Base-by-base conservation (phyloP, 2,113 vertebrate genomes). In the Phocoena sinus region DNA sequence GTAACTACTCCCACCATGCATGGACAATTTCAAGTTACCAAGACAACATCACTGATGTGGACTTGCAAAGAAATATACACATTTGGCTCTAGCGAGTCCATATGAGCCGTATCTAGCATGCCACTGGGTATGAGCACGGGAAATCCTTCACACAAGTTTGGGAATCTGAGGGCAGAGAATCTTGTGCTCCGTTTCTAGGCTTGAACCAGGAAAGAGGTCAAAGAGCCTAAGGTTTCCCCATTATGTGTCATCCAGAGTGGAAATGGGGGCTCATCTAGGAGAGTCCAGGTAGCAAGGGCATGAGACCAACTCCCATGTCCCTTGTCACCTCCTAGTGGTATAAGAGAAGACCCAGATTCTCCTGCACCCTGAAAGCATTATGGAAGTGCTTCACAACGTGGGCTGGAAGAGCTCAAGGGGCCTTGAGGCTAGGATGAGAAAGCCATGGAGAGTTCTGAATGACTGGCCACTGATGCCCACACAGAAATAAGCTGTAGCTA, bases 1-100 rank as follows among this genome's bases (percentile, higher is more conserved):
- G 25, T 85, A 91, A 96, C 83, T 82, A 80, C 31, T 83, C 47
- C 92, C 47, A 60, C 25, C 10, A 47, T 56, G 53, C 23, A 47
- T 50, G 63, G 79, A 50, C 82, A 77, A 31, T 89, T 91, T 96
- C 82, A 96, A 95, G 47, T 91, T 91, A 38, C 65, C 83, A 79
- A 74, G 86, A 79, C 89, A 76, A 84, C 33, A 83, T 85, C 79
- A 93, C 41, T 86, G 82, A 93, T 60, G 44, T 36, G 38, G 56
- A 86, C 65, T 18, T 96, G 47, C 63, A 94, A 86, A 93, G 70
- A 26, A n/a, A 77, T 14, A 47, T 3, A 76, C 18, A 65, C 10
- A 96, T 26, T 41, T 73, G 25, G 74, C 86, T 89, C 44, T 73
- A 84, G 73, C 0, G 11, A 77, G 44, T 70, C 47, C 4, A 25